These are phyloP conservation scores for Melieria picta DNA, from an alignment of 2,888 invertebrate species.

Conservation along the genomic window DNA sequence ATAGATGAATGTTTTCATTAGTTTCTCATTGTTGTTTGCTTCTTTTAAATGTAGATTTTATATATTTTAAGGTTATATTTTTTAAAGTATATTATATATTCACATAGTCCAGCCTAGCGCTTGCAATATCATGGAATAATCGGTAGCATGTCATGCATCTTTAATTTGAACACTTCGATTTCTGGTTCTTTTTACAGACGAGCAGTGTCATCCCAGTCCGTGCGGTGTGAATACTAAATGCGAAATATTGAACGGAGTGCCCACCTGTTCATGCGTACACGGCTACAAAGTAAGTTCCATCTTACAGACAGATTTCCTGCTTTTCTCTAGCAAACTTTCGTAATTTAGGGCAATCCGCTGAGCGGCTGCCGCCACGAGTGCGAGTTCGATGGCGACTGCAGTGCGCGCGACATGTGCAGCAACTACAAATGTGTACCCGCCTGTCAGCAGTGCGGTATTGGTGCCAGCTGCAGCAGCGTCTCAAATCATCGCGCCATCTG, in stretches of 20 bases:
- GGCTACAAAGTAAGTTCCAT: conserved; percentile 70
- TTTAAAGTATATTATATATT: too few relatives aligned
- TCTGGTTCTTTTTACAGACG: conserved; percentile 67
- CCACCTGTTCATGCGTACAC: conserved; percentile 81
- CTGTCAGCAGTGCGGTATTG: conserved; percentile 80
- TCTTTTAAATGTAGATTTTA: too few relatives aligned
- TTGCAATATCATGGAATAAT: too few relatives aligned
- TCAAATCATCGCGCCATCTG: conserved; percentile 80
- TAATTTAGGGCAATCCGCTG: conserved; percentile 75
- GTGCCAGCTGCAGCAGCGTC: conserved; percentile 81
- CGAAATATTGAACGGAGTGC: conserved; percentile 78
- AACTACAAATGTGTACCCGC: conserved; percentile 81
- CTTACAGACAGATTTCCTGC: background rate
- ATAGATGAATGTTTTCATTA: too few relatives aligned
- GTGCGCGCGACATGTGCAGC: conserved; percentile 74
- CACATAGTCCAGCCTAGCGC: too few relatives aligned
- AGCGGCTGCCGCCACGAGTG: conserved; percentile 85
- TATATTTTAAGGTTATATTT: too few relatives aligned
- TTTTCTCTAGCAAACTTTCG: background rate
- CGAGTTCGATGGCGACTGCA: conserved; percentile 80
- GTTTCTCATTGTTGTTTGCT: too few relatives aligned
- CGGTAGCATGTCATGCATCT: too few relatives aligned
- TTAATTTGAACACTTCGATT: background rate
- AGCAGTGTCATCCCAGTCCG: conserved; percentile 83
- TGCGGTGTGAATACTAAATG: conserved; percentile 85